A percentile compares a stretch with the other conserved stretches of the same genome.
These are phyloP conservation scores for Vidua macroura DNA, from an alignment of 2,113 vertebrate genomes.

Conservation along the genomic window DNA sequence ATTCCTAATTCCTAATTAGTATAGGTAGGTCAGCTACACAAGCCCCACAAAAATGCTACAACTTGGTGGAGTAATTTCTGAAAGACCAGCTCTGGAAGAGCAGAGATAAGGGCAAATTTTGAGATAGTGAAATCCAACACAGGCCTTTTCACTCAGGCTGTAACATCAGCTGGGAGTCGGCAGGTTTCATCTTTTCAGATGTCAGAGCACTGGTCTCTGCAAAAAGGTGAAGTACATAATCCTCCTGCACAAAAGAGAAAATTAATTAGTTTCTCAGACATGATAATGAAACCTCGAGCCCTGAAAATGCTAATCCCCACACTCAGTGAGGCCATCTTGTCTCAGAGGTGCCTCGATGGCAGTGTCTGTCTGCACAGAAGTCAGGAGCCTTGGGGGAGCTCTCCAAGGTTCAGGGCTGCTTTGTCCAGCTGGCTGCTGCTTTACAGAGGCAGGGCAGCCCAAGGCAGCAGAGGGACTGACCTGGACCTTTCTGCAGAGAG, in stretches of 20 bases:
- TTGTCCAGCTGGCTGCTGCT: not conserved
- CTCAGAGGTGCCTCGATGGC: rapidly evolving
- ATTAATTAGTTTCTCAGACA: not conserved
- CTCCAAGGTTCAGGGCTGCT: not conserved
- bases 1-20: not conserved
- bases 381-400: not conserved
- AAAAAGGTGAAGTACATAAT: not conserved
- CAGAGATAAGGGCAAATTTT: not conserved
- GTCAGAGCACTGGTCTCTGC: not conserved
- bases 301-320: not conserved
- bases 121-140: not conserved
- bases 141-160: not conserved
- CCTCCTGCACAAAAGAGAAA: not conserved
- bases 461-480: not conserved
- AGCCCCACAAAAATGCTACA: not conserved
- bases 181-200: not conserved
- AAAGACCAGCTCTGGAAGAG: not conserved
- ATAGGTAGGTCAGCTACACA: not conserved
- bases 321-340: not conserved
- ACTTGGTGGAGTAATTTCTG: not conserved
- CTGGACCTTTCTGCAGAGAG: not conserved
- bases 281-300: not conserved
- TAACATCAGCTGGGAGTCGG: not conserved
- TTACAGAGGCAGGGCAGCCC: not conserved
- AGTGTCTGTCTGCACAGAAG: not conserved